A percentile compares a stretch with the other conserved stretches of the same genome.
phyloP scores from a whole-genome alignment of 2,888 invertebrate species.

The Ennomos fuscantarius region DNA sequence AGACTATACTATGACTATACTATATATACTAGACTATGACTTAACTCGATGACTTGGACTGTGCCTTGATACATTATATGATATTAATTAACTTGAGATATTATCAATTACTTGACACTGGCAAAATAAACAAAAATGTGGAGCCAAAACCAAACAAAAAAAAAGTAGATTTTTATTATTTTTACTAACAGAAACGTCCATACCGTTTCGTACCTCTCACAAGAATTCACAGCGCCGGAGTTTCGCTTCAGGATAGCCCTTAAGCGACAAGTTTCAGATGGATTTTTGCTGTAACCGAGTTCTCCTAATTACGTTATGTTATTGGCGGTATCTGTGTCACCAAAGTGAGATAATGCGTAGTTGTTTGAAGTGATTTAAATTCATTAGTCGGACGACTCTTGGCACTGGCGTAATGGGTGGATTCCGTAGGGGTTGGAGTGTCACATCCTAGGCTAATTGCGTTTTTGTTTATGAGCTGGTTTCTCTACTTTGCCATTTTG shows the following conservation, averaged over 20 bases:
- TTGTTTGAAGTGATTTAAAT: slow-evolving; percentile 56
- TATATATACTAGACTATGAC: no score
- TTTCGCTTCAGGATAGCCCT: slow-evolving; percentile 71
- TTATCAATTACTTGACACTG: no score
- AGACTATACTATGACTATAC: no score
- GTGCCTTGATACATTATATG: no score
- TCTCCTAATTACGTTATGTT: slow-evolving; percentile 67
- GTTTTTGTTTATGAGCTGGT: slow-evolving; percentile 3
- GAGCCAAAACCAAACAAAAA: no score
- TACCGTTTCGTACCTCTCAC: slow-evolving; percentile 42
- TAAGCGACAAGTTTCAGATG: slow-evolving; percentile 81
- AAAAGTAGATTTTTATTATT: no score
- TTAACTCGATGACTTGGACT: no score
- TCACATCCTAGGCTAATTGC: slow-evolving; percentile 10
- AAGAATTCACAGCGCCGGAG: slow-evolving; percentile 55
- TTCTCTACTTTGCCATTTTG: no score
- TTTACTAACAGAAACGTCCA: slow-evolving; percentile 34
- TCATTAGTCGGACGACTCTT: slow-evolving; percentile 52
- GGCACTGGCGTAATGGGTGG: slow-evolving; percentile 42
- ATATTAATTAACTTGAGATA: no score
- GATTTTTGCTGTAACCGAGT: slow-evolving; percentile 80
- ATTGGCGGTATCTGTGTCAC: slow-evolving; percentile 72
- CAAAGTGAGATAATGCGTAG: slow-evolving; percentile 48
- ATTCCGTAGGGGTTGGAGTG: slow-evolving; percentile 39
- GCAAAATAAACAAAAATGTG: no score